Percentiles rank a stretch among this genome's conserved stretches.
Conservation (phyloP, 2,888 invertebrate species). For the Tryphoninae sp. region DNA sequence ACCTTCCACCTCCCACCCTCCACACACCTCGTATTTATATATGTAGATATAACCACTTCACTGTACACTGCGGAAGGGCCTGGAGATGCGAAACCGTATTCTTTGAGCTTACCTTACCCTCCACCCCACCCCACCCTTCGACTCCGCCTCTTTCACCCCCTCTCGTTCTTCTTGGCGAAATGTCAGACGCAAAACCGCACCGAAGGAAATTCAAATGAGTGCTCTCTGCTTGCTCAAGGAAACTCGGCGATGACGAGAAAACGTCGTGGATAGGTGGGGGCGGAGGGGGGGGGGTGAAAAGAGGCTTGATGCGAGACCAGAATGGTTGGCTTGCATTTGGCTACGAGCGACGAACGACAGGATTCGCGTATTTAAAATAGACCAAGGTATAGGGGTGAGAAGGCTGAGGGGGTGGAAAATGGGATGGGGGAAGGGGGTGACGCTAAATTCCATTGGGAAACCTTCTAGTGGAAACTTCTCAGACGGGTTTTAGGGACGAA, state of each 20-base stretch:
- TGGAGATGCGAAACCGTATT: slow-evolving; percentile 62
- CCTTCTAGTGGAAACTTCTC: slow-evolving; percentile 47
- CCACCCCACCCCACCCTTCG: too few relatives aligned
- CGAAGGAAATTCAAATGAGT: slow-evolving; percentile 67
- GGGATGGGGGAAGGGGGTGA: slow-evolving; percentile 10
- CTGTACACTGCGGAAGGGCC: slow-evolving; percentile 48
- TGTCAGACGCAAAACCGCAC: slow-evolving; percentile 65
- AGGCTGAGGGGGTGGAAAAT: slow-evolving; percentile 10
- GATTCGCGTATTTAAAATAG: slow-evolving; percentile 61
- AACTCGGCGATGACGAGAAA: slow-evolving; percentile 37
- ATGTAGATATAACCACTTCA: slow-evolving; percentile 32
- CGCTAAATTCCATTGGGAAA: slow-evolving; percentile 53
- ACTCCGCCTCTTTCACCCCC: neutral
- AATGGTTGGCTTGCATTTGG: slow-evolving; percentile 32
- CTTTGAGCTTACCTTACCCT: slow-evolving; percentile 53
- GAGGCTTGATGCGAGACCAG: slow-evolving; percentile 40
- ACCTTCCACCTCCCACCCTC: neutral
- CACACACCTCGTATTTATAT: neutral
- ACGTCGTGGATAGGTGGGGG: slow-evolving; percentile 14
- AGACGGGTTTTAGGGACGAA: slow-evolving; percentile 52
- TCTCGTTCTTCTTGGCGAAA: slow-evolving; percentile 57
- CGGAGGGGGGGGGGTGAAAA: slow-evolving; percentile 26
- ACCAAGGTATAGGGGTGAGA: slow-evolving; percentile 7
- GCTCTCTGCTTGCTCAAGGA: slow-evolving; percentile 30
- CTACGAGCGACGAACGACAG: slow-evolving; percentile 54